Percentiles rank a stretch among this genome's conserved stretches.
These are phyloP conservation scores for Melinaea menophilus DNA, from an alignment of 2,888 invertebrate genomes.

Conservation along the genomic window DNA sequence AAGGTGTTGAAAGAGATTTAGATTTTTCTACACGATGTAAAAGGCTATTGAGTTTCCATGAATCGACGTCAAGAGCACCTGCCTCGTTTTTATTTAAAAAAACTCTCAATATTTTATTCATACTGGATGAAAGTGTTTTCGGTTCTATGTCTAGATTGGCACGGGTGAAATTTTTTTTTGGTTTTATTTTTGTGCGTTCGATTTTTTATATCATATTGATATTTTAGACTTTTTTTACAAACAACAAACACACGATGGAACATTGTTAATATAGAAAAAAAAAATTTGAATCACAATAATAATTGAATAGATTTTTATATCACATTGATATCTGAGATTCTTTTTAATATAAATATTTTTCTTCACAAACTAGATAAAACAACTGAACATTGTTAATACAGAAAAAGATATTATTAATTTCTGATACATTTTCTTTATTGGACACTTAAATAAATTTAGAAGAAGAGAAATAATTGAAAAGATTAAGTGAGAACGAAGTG, in stretches of 20 bases:
- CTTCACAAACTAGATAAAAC: too few species aligned
- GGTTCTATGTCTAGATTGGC: conserved; percentile 2
- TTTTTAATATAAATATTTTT: too few species aligned
- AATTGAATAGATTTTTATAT: too few species aligned
- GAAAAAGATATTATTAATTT: too few species aligned
- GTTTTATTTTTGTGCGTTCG: neutral
- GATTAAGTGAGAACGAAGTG: neutral
- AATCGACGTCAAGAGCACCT: conserved; percentile 31
- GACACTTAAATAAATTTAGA: too few species aligned
- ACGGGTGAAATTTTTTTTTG: conserved; percentile 1
- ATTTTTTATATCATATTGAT: neutral
- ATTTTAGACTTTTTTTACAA: neutral
- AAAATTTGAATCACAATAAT: too few species aligned
- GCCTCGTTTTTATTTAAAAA: conserved; percentile 25
- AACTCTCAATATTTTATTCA: conserved; percentile 16
- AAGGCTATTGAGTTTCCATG: conserved; percentile 29
- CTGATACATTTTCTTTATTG: too few species aligned
- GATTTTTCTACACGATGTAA: conserved; percentile 31
- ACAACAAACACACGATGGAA: too few species aligned
- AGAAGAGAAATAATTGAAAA: too few species aligned
- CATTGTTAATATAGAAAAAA: too few species aligned
- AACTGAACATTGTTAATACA: too few species aligned
- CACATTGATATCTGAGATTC: too few species aligned
- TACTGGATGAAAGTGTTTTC: conserved; percentile 6
- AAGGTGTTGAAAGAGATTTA: conserved; percentile 34